These are phyloP conservation scores for Plodia interpunctella DNA, from an alignment of 1,140 invertebrate genomes.

Conservation along the genomic window DNA sequence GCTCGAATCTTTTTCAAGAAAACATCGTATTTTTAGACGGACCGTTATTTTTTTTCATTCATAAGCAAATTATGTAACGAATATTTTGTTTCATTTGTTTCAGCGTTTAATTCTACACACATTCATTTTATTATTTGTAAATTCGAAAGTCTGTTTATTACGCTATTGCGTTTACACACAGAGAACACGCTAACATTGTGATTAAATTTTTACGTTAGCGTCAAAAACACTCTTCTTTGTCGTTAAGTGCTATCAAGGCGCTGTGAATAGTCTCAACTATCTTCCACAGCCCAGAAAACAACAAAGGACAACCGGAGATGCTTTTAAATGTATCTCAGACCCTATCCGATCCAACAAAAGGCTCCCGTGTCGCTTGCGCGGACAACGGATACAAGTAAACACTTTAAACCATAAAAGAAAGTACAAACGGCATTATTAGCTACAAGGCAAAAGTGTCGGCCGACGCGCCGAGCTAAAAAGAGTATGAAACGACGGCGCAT, in stretches of 20 bases:
- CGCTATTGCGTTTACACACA: too few species aligned
- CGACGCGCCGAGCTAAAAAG: constrained; percentile 63
- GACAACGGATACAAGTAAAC: constrained; percentile 70
- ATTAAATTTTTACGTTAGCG: constrained; percentile 3
- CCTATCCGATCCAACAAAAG: constrained; percentile 62
- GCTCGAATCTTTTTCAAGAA: too few species aligned
- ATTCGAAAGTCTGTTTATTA: too few species aligned
- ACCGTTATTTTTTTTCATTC: neutral
- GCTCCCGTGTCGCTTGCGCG: constrained; percentile 57
- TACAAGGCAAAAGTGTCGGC: constrained; percentile 61
- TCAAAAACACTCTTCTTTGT: neutral
- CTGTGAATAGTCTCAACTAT: constrained; percentile 7
- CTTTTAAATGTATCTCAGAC: constrained; percentile 61
- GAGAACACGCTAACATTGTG: neutral
- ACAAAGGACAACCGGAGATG: constrained; percentile 51
- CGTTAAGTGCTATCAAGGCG: constrained; percentile 1
- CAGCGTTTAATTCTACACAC: too few species aligned
- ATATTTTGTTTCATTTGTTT: too few species aligned
- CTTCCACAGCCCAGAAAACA: constrained; percentile 24
- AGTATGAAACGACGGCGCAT: constrained; percentile 49
- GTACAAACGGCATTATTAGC: constrained; percentile 70
- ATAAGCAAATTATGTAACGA: too few species aligned
- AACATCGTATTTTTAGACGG: neutral
- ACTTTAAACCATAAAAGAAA: constrained; percentile 67
- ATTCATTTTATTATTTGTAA: too few species aligned